phyloP scores from a whole-genome alignment of 2,888 invertebrate species.

The Lordiphosa fenestrarum region DNA sequence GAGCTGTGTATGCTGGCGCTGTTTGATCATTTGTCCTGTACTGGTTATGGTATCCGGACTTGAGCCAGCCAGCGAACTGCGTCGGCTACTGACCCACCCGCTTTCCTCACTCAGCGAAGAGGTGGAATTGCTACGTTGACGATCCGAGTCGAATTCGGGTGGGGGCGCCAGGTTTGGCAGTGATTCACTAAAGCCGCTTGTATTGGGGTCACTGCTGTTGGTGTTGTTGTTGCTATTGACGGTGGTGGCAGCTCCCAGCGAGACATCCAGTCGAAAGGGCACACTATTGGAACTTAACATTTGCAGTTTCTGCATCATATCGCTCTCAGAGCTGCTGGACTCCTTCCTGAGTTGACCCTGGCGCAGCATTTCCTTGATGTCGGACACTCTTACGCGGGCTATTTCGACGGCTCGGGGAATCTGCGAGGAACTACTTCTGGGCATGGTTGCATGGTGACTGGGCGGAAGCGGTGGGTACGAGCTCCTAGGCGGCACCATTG shows the following conservation, averaged over 20 bases:
- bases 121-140: constrained; percentile 82
- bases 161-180: constrained; percentile 87
- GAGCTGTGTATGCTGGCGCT: constrained; percentile 57
- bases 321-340: constrained; percentile 82
- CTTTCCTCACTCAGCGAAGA: constrained; percentile 90
- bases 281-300: constrained; percentile 83
- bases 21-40: constrained; percentile 48
- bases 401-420: constrained; percentile 80
- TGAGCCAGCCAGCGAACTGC: constrained; percentile 84
- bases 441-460: constrained; percentile 81
- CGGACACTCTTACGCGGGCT: constrained; percentile 78
- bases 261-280: constrained; percentile 84
- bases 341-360: constrained; percentile 75
- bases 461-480: constrained; percentile 82
- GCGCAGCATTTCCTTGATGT: constrained; percentile 79
- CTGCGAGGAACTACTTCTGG: constrained; percentile 84
- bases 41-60: constrained; percentile 82
- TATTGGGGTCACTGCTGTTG: constrained; percentile 76
- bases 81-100: constrained; percentile 92
- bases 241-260: constrained; percentile 51
- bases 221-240: constrained; percentile 64
- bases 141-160: constrained; percentile 82
- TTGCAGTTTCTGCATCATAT: constrained; percentile 79
- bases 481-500: constrained; percentile 83
- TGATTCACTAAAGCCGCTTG: constrained; percentile 85